Conservation (phyloP, 2,113 vertebrate species). For the Antechinus stuartii region DNA sequence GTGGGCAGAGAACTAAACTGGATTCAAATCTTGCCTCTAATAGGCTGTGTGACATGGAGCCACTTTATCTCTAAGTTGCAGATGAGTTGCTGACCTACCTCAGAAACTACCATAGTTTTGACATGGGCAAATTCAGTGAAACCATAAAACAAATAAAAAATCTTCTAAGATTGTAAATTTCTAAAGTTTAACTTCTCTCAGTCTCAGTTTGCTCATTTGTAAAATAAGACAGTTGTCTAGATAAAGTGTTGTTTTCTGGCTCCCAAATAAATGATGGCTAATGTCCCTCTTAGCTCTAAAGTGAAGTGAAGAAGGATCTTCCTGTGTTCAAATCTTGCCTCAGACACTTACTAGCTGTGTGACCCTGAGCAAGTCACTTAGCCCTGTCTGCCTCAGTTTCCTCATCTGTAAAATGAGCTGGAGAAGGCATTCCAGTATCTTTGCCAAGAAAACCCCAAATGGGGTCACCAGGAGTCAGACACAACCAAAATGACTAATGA, state of each 20-base stretch:
- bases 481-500: background rate
- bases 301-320: background rate
- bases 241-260: background rate
- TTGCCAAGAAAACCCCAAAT: background rate
- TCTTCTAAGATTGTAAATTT: background rate
- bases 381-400: background rate
- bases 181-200: background rate
- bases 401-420: background rate
- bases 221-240: background rate
- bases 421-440: background rate
- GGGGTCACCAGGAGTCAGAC: background rate
- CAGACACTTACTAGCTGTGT: background rate
- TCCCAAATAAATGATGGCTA: background rate
- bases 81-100: background rate
- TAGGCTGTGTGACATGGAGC: background rate
- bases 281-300: background rate
- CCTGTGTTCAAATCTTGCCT: background rate
- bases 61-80: background rate
- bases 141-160: slow-evolving; percentile 19
- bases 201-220: background rate
- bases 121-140: slow-evolving; percentile 29
- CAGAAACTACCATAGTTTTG: background rate
- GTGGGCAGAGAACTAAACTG: background rate
- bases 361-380: too few relatives aligned
- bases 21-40: background rate